Percentiles rank a stretch among this genome's conserved stretches.
Conservation (phyloP, 2,113 vertebrate species). For the Entelurus aequoreus region DNA sequence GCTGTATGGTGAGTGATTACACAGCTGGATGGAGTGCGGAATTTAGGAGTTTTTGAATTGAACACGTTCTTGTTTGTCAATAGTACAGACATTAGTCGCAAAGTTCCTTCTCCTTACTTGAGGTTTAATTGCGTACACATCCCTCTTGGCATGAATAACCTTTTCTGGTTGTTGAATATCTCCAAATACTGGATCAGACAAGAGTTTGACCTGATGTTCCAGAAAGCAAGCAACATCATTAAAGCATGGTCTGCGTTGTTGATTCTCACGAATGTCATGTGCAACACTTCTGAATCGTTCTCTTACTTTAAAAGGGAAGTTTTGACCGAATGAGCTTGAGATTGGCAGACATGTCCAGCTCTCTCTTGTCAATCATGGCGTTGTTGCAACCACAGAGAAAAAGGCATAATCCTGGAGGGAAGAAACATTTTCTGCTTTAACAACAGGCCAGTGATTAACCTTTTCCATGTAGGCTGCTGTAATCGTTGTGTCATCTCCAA, state of each 20-base stretch:
- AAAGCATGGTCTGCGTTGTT: not conserved
- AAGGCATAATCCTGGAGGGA: not conserved
- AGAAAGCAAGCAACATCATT: not conserved
- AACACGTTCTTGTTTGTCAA: not conserved
- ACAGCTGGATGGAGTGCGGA: too few relatives aligned
- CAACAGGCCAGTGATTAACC: too few relatives aligned
- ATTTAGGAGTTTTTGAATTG: too few relatives aligned
- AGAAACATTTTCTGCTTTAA: too few relatives aligned
- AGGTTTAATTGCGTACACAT: not conserved
- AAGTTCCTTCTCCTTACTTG: not conserved
- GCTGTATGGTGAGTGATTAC: too few relatives aligned
- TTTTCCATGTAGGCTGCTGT: too few relatives aligned
- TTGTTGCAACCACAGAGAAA: not conserved
- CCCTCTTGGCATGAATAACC: not conserved
- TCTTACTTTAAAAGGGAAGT: not conserved
- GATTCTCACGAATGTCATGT: not conserved
- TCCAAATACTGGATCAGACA: not conserved
- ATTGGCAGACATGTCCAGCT: not conserved
- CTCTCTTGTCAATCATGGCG: not conserved
- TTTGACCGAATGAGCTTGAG: not conserved
- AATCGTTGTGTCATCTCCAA: not conserved
- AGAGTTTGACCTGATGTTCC: slow-evolving; percentile 5
- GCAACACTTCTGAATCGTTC: not conserved
- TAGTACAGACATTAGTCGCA: not conserved
- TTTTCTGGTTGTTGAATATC: not conserved